Percentiles rank a stretch among this genome's conserved stretches.
phyloP scores from a whole-genome alignment of 2,888 invertebrate species.

The Athalia rosae region DNA sequence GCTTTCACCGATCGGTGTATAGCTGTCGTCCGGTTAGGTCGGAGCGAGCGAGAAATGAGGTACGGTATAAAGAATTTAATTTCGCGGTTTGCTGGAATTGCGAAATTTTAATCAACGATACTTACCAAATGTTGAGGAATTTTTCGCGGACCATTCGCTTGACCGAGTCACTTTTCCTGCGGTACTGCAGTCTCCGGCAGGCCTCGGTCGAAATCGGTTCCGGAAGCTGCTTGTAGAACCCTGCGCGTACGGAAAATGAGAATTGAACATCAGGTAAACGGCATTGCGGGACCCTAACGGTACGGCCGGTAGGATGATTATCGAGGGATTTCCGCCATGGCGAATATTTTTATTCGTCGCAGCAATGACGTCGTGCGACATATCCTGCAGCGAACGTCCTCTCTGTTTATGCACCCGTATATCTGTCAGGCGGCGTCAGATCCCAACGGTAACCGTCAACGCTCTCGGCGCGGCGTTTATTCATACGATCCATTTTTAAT shows the following conservation, averaged over 20 bases:
- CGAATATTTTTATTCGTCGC: conserved; percentile 69
- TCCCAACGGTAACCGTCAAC: conserved; percentile 51
- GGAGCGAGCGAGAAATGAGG: not conserved
- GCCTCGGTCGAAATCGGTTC: conserved; percentile 77
- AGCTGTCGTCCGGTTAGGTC: too few relatives aligned
- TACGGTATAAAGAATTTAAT: not conserved
- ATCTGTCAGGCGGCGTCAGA: conserved; percentile 58
- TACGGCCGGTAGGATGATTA: conserved; percentile 54
- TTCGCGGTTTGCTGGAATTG: not conserved
- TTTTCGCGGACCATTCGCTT: conserved; percentile 78
- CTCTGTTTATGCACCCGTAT: conserved; percentile 64
- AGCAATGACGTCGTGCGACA: conserved; percentile 38
- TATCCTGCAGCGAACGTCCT: conserved; percentile 54
- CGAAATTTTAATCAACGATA: conserved; percentile 47
- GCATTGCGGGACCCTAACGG: not conserved
- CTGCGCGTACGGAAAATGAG: conserved; percentile 66
- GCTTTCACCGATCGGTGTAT: too few relatives aligned
- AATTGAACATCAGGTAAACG: conserved; percentile 48
- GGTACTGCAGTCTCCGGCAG: conserved; percentile 77
- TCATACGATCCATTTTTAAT: not conserved
- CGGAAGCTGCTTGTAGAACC: conserved; percentile 79
- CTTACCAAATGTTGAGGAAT: conserved; percentile 79
- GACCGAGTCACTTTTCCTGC: conserved; percentile 78
- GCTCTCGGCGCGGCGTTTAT: conserved; percentile 11
- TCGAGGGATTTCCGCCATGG: conserved; percentile 55